Conservation (phyloP, 2,888 invertebrate genomes). For the Andrena trimmerana region DNA sequence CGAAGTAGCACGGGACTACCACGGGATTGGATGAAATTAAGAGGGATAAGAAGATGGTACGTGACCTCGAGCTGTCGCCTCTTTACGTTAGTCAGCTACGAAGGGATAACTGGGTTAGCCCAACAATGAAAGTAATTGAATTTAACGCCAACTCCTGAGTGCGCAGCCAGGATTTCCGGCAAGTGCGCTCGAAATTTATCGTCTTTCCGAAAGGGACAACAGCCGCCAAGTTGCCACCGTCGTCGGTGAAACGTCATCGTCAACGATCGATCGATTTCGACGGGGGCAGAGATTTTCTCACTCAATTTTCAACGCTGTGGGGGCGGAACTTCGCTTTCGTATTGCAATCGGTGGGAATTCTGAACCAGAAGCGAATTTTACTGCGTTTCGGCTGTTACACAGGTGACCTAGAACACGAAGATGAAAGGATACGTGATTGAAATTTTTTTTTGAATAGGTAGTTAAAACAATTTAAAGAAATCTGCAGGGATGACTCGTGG, state of each 20-base stretch:
- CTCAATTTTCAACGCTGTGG: not conserved
- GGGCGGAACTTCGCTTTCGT: not conserved
- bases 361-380: not conserved
- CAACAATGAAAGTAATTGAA: conserved; percentile 84
- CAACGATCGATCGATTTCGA: conserved; percentile 56
- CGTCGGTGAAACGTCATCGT: conserved; percentile 66
- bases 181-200: conserved; percentile 73
- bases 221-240: conserved; percentile 53
- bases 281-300: not conserved
- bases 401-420: not conserved
- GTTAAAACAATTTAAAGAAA: not conserved
- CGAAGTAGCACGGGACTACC: conserved; percentile 54
- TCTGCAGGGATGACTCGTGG: not conserved
- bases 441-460: not conserved
- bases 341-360: not conserved
- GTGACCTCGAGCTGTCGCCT: conserved; percentile 77
- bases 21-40: conserved; percentile 77
- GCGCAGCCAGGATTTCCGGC: conserved; percentile 75
- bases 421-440: not conserved
- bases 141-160: conserved; percentile 80
- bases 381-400: not conserved
- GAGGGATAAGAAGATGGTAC: conserved; percentile 79
- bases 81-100: conserved; percentile 75
- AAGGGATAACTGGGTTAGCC: conserved; percentile 81
- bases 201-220: conserved; percentile 51